Percentiles rank a stretch among this genome's conserved stretches.
phyloP scores from a whole-genome alignment of 2,888 invertebrate genomes.

The Troides helena region DNA sequence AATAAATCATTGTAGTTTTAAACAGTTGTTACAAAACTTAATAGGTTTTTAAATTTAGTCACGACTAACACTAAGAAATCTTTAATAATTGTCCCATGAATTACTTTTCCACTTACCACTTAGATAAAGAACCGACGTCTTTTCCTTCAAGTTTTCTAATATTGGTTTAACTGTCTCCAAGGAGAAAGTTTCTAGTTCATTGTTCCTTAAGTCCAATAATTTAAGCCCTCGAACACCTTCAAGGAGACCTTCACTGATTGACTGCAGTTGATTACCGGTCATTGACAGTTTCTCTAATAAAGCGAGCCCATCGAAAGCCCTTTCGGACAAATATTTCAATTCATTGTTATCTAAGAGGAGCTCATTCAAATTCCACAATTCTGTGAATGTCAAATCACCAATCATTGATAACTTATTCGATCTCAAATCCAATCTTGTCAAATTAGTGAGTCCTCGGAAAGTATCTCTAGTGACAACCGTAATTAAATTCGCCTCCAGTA shows the following conservation, averaged over 20 bases:
- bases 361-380: conserved; percentile 87
- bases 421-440: conserved; percentile 87
- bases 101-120: conserved; percentile 56
- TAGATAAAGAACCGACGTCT: conserved; percentile 69
- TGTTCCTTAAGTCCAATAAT: conserved; percentile 88
- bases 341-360: conserved; percentile 85
- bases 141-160: conserved; percentile 85
- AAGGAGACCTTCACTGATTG: conserved; percentile 86
- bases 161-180: conserved; percentile 88
- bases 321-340: conserved; percentile 86
- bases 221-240: conserved; percentile 86
- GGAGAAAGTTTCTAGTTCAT: conserved; percentile 87
- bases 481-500: conserved; percentile 88
- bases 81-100: neutral
- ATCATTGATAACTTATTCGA: conserved; percentile 88
- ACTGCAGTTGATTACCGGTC: conserved; percentile 87
- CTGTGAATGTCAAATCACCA: conserved; percentile 89
- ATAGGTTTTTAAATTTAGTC: too few relatives aligned
- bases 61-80: neutral
- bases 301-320: conserved; percentile 88
- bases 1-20: too few relatives aligned
- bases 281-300: conserved; percentile 86
- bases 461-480: conserved; percentile 87
- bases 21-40: too few relatives aligned
- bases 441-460: conserved; percentile 86